phyloP scores from a whole-genome alignment of 1,140 invertebrate species.

The Drosophila gunungcola region DNA sequence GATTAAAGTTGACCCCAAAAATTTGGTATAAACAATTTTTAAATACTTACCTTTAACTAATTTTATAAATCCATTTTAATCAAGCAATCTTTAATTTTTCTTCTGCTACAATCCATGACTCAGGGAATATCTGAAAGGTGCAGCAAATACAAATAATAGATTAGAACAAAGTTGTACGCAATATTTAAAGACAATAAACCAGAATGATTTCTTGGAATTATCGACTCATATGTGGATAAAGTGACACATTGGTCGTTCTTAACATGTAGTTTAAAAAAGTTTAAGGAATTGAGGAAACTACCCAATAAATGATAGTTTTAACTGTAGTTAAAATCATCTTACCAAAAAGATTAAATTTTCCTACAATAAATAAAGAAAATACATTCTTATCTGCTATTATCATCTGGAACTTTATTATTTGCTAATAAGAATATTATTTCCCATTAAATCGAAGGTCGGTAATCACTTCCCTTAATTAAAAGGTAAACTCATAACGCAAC shows the following conservation, averaged over 20 bases:
- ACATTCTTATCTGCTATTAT: neutral
- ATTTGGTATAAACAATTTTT: neutral
- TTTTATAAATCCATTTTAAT: conserved; percentile 27
- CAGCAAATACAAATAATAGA: neutral
- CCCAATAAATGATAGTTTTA: no score
- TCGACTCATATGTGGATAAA: neutral
- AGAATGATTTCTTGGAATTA: neutral
- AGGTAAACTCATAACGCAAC: conserved; percentile 29
- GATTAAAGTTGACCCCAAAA: neutral
- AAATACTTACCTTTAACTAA: conserved; percentile 18
- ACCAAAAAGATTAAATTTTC: neutral
- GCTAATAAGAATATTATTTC: neutral
- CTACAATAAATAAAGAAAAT: neutral
- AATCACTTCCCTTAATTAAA: conserved; percentile 48
- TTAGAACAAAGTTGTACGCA: neutral
- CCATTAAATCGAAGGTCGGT: neutral
- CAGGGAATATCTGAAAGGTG: conserved; percentile 4
- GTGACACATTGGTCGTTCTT: no score
- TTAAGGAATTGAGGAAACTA: no score
- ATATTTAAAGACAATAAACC: neutral
- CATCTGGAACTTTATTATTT: no score
- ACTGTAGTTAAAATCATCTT: no score
- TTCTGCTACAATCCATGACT: conserved; percentile 34
- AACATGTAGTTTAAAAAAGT: no score
- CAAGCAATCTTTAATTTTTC: conserved; percentile 10